phyloP scores from a whole-genome alignment of 2,888 invertebrate genomes.

The Tachystola acroxantha region DNA sequence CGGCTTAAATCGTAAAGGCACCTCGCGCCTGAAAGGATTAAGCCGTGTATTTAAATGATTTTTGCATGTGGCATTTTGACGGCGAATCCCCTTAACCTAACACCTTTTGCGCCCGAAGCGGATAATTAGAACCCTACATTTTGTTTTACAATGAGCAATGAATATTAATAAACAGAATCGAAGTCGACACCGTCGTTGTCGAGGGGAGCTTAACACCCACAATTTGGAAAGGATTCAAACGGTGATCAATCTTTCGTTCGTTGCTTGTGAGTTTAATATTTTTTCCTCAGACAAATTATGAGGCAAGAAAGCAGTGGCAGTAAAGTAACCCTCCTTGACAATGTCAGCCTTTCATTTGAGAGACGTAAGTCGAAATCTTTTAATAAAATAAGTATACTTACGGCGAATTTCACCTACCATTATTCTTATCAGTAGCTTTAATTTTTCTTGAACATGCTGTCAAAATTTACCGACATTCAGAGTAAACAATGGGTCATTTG shows the following conservation, averaged over 20 bases:
- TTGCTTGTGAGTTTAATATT: constrained; percentile 30
- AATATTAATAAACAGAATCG: constrained; percentile 62
- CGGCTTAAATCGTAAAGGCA: constrained; percentile 60
- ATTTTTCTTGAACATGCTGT: too few relatives aligned
- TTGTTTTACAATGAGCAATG: constrained; percentile 62
- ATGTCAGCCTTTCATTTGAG: constrained; percentile 19
- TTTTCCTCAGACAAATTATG: constrained; percentile 37
- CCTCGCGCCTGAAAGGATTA: constrained; percentile 41
- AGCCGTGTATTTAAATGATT: constrained; percentile 53
- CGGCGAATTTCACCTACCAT: too few relatives aligned
- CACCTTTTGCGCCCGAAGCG: constrained; percentile 42
- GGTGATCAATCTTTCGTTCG: constrained; percentile 38
- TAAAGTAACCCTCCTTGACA: constrained; percentile 23
- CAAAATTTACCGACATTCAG: too few relatives aligned
- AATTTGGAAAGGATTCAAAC: constrained; percentile 31
- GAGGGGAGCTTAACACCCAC: constrained; percentile 12
- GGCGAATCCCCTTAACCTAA: constrained; percentile 41
- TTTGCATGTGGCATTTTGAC: constrained; percentile 62
- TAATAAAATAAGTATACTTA: too few relatives aligned
- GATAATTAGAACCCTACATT: constrained; percentile 49
- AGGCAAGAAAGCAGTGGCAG: constrained; percentile 26
- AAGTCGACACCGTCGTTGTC: constrained; percentile 23
- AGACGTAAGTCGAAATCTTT: too few relatives aligned
- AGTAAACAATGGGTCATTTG: too few relatives aligned
- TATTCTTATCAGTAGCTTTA: too few relatives aligned